Evolutionary conservation across 2,113 vertebrate genomes (phyloP).

Genomic region (Chloropsis hardwickii): DNA sequence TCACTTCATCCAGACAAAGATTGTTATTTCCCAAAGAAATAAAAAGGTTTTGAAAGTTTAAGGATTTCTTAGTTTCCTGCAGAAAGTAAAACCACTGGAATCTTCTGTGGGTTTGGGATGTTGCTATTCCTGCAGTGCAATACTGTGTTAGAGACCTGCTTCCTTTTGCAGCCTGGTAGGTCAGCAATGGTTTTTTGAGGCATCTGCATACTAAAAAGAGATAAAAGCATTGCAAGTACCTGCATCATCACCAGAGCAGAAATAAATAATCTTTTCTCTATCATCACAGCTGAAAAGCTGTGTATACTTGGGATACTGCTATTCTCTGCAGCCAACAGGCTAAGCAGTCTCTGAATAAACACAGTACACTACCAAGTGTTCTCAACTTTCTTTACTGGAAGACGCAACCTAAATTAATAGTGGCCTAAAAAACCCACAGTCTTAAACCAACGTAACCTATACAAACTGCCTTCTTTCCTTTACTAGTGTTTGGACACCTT

Average conservation of each 20-base stretch:
- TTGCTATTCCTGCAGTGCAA: neutral
- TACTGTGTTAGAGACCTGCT: neutral
- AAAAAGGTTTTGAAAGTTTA: neutral
- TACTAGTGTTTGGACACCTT: neutral
- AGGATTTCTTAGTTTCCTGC: neutral
- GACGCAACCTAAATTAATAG: neutral
- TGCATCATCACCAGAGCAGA: neutral
- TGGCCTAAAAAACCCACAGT: neutral
- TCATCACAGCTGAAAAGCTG: neutral
- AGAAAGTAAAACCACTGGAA: neutral
- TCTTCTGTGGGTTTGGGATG: neutral
- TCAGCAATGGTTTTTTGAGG: neutral
- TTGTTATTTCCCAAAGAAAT: neutral
- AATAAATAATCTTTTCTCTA: neutral
- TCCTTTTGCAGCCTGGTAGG: neutral
- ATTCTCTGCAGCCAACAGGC: neutral
- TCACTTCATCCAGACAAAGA: neutral
- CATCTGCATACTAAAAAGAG: neutral
- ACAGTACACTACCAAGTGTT: neutral
- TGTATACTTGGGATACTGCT: neutral
- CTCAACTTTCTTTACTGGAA: neutral
- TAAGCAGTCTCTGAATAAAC: neutral
- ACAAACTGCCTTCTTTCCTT: neutral
- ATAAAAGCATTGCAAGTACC: neutral
- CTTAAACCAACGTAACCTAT: neutral